Conservation (phyloP, 2,888 invertebrate genomes). For the Leptinotarsa peninsularis region DNA sequence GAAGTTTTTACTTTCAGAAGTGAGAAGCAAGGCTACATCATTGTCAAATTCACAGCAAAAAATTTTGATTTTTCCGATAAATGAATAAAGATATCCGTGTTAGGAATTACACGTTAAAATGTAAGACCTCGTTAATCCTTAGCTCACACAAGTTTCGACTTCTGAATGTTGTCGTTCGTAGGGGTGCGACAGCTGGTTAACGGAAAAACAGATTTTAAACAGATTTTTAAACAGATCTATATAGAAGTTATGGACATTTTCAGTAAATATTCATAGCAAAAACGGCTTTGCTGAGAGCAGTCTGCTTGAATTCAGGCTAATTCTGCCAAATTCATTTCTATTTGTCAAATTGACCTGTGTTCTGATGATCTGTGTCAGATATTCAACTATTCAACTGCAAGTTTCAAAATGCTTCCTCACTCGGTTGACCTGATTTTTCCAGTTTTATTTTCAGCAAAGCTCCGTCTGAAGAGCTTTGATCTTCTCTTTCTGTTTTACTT, state of each 20-base stretch:
- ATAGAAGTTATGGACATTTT: neutral
- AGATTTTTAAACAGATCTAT: no score
- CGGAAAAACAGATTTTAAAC: no score
- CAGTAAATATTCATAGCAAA: neutral
- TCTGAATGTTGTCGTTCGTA: no score
- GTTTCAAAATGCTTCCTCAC: neutral
- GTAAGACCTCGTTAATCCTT: no score
- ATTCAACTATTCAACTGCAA: neutral
- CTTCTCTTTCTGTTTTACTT: neutral
- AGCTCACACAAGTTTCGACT: no score
- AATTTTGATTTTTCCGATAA: no score
- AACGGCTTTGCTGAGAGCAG: neutral
- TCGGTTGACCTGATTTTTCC: neutral
- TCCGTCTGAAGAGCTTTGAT: neutral
- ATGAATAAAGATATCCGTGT: no score
- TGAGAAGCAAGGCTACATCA: no score
- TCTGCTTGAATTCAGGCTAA: neutral
- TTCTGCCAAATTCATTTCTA: neutral
- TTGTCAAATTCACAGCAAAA: no score
- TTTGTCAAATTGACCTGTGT: neutral
- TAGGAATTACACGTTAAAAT: no score
- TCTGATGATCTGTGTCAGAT: neutral
- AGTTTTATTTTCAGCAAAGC: neutral
- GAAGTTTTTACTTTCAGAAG: no score
- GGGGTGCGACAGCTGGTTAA: no score